Percentiles rank a stretch among this genome's conserved stretches.
Conservation (phyloP, 2,113 vertebrate species). For the Epinephelus cyanopodus region DNA sequence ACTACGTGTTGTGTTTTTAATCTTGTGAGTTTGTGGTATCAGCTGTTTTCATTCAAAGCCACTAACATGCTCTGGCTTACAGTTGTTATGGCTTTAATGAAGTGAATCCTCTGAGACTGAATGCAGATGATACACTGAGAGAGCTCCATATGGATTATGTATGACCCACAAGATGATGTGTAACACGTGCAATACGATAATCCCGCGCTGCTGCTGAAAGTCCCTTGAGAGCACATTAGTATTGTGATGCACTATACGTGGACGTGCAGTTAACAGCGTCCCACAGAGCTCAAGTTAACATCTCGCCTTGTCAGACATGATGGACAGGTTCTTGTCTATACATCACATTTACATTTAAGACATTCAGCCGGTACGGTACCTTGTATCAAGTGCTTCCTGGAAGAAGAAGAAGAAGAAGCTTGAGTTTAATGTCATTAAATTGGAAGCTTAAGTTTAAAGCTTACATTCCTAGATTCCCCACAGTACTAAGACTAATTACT, state of each 20-base stretch:
- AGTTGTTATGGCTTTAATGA: conserved; percentile 13
- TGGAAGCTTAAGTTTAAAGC: conserved; percentile 18
- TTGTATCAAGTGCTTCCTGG: conserved; percentile 19
- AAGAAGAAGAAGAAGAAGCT: conserved; percentile 31
- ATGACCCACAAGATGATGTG: conserved; percentile 21
- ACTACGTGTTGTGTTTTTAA: not conserved
- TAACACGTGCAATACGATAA: conserved; percentile 30
- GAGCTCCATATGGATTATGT: conserved; percentile 44
- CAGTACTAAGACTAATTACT: conserved; percentile 22
- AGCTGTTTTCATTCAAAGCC: not conserved
- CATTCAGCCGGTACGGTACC: not conserved
- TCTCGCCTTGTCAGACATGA: not conserved
- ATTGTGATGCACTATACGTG: conserved; percentile 14
- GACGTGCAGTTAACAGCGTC: conserved; percentile 34
- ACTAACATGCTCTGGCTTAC: not conserved
- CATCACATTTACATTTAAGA: conserved; percentile 13
- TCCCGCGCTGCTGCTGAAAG: conserved; percentile 26
- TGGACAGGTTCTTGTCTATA: not conserved
- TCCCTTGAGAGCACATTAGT: conserved; percentile 42
- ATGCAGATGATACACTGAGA: conserved; percentile 18
- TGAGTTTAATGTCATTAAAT: conserved; percentile 50
- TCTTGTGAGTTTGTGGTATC: not conserved
- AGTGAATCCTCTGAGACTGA: not conserved
- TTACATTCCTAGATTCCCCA: conserved; percentile 32
- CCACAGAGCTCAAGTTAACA: conserved; percentile 21